Percentiles rank a stretch among this genome's conserved stretches.
Conservation (phyloP, 2,113 vertebrate genomes). For the Peromyscus leucopus region DNA sequence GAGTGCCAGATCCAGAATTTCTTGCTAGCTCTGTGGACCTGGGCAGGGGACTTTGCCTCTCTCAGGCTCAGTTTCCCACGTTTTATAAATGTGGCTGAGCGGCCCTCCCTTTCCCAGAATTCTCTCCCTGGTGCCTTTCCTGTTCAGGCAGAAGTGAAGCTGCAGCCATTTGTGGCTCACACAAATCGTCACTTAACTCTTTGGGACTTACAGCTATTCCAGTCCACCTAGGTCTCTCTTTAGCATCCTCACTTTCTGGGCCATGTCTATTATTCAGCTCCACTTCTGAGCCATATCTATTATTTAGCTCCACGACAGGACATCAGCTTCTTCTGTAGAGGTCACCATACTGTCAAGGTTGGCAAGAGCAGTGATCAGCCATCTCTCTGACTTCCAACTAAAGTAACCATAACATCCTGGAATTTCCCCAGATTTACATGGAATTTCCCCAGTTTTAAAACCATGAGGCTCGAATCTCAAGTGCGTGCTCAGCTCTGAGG, state of each 20-base stretch:
- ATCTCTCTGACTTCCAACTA: background rate
- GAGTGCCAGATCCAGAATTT: background rate
- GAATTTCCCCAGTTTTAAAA: background rate
- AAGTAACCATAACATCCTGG: background rate
- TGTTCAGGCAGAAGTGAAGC: background rate
- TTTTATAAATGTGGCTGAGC: background rate
- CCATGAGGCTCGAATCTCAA: background rate
- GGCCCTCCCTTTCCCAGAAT: background rate
- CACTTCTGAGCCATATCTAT: background rate
- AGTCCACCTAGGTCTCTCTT: too few relatives aligned
- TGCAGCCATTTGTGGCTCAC: too few relatives aligned
- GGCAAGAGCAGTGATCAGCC: background rate
- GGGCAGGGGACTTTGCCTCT: background rate
- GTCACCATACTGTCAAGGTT: background rate
- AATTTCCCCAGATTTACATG: background rate
- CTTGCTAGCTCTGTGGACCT: background rate
- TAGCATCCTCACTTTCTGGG: background rate
- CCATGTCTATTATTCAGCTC: background rate
- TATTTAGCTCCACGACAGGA: background rate
- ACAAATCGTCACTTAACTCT: background rate
- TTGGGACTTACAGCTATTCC: background rate
- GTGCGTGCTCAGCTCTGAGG: background rate
- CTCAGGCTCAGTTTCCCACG: background rate
- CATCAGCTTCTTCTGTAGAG: background rate
- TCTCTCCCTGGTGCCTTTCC: background rate